Percentiles rank a stretch among this genome's conserved stretches.
Conservation (phyloP, 2,797 vertebrate genomes). For the Neolamprologus multifasciatus region DNA sequence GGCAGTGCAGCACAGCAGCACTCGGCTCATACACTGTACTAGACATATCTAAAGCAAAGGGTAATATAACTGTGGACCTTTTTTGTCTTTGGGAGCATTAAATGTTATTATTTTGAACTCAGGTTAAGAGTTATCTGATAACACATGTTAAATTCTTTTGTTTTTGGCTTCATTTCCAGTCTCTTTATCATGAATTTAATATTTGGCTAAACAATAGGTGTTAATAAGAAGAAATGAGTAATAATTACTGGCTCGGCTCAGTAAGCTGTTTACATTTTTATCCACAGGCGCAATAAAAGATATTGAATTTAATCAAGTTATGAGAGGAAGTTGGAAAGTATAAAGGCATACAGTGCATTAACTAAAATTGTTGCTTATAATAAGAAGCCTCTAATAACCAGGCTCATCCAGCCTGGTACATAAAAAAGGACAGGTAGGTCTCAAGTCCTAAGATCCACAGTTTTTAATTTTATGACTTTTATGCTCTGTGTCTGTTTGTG, state of each 20-base stretch:
- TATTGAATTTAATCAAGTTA: background rate
- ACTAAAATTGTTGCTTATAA: background rate
- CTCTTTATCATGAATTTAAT: background rate
- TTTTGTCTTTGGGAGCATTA: background rate
- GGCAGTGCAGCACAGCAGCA: background rate
- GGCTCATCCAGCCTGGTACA: background rate
- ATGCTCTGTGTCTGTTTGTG: background rate
- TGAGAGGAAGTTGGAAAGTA: background rate
- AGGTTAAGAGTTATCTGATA: background rate
- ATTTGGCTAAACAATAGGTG: background rate
- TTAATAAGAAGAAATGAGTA: background rate
- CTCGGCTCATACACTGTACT: background rate
- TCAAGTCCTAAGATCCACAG: background rate
- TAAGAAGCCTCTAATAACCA: background rate
- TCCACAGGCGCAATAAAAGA: background rate
- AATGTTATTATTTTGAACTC: background rate
- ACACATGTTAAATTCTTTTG: background rate
- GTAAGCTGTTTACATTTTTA: background rate
- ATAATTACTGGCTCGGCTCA: background rate
- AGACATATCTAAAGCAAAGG: background rate
- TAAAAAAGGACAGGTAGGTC: background rate
- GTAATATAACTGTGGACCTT: background rate
- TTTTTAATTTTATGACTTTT: background rate
- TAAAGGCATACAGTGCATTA: background rate
- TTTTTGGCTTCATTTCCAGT: background rate